A percentile compares a stretch with the other conserved stretches of the same genome.
Conservation (phyloP, 2,888 invertebrate genomes). For the Zaprionus obscuricornis region DNA sequence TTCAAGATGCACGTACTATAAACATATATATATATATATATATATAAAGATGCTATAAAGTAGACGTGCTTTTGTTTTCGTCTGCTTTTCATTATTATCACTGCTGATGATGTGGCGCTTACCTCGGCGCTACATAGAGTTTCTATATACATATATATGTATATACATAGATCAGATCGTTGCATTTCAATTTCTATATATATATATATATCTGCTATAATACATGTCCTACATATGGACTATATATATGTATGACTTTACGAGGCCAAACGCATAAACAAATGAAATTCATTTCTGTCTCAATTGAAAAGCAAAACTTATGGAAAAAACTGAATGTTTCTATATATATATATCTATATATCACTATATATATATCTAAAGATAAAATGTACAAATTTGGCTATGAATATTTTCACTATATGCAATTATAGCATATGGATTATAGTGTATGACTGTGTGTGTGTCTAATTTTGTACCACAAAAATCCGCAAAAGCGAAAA, state of each 20-base stretch:
- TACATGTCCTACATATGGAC: slow-evolving; percentile 28
- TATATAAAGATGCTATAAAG: slow-evolving; percentile 7
- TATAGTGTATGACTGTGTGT: too few relatives aligned
- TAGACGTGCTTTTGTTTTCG: too few relatives aligned
- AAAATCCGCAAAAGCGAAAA: too few relatives aligned
- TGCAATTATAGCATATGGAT: too few relatives aligned
- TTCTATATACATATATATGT: too few relatives aligned
- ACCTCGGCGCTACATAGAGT: too few relatives aligned
- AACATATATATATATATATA: not conserved
- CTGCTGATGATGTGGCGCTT: too few relatives aligned
- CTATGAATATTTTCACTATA: slow-evolving; percentile 3
- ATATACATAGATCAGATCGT: not conserved
- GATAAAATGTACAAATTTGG: slow-evolving; percentile 31
- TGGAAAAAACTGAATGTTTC: too few relatives aligned
- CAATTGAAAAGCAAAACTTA: slow-evolving; percentile 21
- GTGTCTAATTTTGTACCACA: too few relatives aligned
- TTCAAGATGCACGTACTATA: slow-evolving; percentile 55
- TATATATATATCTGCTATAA: not conserved
- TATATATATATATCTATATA: too few relatives aligned
- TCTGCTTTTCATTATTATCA: too few relatives aligned
- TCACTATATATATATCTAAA: too few relatives aligned
- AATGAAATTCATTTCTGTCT: slow-evolving; percentile 50
- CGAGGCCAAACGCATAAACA: slow-evolving; percentile 70
- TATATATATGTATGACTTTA: slow-evolving; percentile 21
- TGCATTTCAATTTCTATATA: not conserved